Conservation (phyloP, 2,113 vertebrate genomes). For the Oostethus manadensis region DNA sequence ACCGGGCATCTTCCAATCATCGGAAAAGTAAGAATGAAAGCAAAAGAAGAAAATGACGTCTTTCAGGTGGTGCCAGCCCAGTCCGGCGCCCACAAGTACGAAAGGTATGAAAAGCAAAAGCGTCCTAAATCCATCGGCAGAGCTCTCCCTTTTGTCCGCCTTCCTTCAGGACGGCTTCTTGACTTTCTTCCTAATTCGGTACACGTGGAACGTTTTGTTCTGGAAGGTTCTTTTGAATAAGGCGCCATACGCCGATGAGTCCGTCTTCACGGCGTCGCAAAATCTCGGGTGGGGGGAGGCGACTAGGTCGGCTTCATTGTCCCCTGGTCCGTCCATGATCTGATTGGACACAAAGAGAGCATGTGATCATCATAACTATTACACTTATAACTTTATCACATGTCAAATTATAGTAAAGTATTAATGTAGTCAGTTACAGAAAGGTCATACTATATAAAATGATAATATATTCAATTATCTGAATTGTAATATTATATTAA, state of each 20-base stretch:
- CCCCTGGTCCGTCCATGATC: constrained; percentile 91
- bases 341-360: constrained; percentile 41
- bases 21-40: too few relatives aligned
- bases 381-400: too few relatives aligned
- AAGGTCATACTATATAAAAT: too few relatives aligned
- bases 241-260: constrained; percentile 64
- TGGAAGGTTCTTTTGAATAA: constrained; percentile 86
- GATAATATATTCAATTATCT: too few relatives aligned
- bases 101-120: too few relatives aligned
- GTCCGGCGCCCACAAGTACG: too few relatives aligned
- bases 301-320: constrained; percentile 81
- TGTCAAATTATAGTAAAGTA: too few relatives aligned
- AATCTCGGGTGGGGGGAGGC: constrained; percentile 82
- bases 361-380: background rate
- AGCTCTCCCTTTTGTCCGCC: constrained; percentile 10
- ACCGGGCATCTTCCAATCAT: too few relatives aligned
- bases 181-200: constrained; percentile 76
- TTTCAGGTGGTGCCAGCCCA: too few relatives aligned
- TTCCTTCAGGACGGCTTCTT: constrained; percentile 42
- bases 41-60: too few relatives aligned
- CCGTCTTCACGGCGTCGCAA: constrained; percentile 86
- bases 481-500: too few relatives aligned
- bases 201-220: constrained; percentile 95
- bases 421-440: too few relatives aligned
- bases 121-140: constrained; percentile 5